Evolutionary conservation across 2,797 vertebrate genomes (phyloP).

Genomic region (Geotria australis): DNA sequence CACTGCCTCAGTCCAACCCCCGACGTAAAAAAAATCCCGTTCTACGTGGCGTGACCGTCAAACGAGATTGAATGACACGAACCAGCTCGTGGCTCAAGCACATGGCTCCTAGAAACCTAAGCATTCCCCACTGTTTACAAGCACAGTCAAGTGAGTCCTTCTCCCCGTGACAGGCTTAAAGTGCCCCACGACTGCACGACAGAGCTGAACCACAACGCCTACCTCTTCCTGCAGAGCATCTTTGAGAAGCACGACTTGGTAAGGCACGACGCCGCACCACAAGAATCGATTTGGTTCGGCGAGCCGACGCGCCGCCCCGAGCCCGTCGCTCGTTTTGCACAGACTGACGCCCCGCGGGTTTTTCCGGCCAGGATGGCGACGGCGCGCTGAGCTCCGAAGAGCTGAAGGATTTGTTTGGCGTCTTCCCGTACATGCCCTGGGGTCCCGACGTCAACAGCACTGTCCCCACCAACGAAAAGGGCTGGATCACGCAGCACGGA

Average conservation of each 20-base stretch:
- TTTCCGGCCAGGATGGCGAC: constrained; percentile 42
- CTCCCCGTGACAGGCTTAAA: constrained; percentile 27
- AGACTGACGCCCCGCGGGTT: too few species aligned
- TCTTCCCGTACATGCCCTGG: constrained; percentile 95
- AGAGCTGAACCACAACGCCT: constrained; percentile 85
- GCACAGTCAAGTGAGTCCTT: too few species aligned
- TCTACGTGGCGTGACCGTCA: too few species aligned
- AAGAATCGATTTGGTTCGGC: too few species aligned
- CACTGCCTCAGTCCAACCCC: too few species aligned
- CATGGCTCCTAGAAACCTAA: too few species aligned
- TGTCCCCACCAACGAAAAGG: constrained; percentile 48
- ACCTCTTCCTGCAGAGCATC: constrained; percentile 85
- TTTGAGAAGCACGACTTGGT: constrained; percentile 98
- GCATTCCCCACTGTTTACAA: too few species aligned
- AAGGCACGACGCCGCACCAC: constrained; percentile 8
- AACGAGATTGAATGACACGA: too few species aligned
- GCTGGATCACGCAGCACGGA: constrained; percentile 93
- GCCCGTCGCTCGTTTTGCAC: too few species aligned
- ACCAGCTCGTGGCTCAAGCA: too few species aligned
- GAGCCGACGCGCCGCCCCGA: too few species aligned
- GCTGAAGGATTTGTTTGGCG: constrained; percentile 75
- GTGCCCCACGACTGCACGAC: constrained; percentile 74
- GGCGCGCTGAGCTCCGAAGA: constrained; percentile 83
- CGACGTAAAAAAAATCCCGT: too few species aligned
- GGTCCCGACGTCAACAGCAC: constrained; percentile 90